Percentiles rank a stretch among this genome's conserved stretches.
Conservation (phyloP, 2,888 invertebrate species). For the Drosophila histrio region DNA sequence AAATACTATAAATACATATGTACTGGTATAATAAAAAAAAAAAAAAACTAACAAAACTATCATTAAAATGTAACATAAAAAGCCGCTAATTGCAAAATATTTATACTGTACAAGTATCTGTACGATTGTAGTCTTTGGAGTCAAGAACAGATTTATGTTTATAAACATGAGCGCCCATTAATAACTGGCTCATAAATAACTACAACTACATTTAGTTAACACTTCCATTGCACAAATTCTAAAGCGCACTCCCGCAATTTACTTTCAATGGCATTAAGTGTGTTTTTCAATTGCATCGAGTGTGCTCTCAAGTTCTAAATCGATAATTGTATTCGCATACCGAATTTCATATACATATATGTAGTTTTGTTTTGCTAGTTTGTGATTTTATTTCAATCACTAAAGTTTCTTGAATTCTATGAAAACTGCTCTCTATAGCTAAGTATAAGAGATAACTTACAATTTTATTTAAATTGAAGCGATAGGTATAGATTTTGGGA, state of each 20-base stretch:
- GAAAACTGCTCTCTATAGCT: no score
- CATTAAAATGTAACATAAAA: conserved; percentile 74
- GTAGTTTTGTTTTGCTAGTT: neutral
- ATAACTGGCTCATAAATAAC: conserved; percentile 66
- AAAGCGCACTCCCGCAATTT: conserved; percentile 6
- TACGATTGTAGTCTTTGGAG: neutral
- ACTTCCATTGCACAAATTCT: conserved; percentile 1
- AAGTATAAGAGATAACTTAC: no score
- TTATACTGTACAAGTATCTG: conserved; percentile 13
- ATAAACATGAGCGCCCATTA: conserved; percentile 16
- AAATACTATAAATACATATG: conserved; percentile 13
- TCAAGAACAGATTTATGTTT: conserved; percentile 7
- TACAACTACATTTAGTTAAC: conserved; percentile 1
- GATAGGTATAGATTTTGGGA: no score
- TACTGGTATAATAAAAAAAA: neutral
- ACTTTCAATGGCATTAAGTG: no score
- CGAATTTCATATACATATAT: neutral
- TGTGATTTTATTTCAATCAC: no score
- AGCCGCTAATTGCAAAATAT: conserved; percentile 68
- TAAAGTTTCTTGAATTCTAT: no score
- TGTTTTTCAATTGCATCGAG: neutral
- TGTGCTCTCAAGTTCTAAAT: neutral
- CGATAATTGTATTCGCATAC: no score
- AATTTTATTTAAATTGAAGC: no score
- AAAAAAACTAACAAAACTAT: conserved; percentile 49